Percentiles rank a stretch among this genome's conserved stretches.
Evolutionary conservation across 2,797 vertebrate species (phyloP).

Genomic region (Artibeus jamaicensis): DNA sequence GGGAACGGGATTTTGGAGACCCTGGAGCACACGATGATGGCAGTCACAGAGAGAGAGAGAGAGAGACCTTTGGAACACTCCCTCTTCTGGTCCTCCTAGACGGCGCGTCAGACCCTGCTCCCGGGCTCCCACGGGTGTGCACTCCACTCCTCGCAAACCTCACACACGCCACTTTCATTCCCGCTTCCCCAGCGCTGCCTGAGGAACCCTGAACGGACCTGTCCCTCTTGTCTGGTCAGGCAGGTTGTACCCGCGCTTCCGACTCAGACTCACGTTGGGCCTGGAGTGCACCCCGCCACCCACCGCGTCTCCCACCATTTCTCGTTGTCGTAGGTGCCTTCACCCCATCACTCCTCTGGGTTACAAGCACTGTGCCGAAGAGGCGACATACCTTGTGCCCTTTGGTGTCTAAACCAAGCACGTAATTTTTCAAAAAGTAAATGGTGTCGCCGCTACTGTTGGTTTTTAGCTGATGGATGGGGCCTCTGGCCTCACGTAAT

Average conservation of each 20-base stretch:
- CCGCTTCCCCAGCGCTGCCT: no score
- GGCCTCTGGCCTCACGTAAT: background rate
- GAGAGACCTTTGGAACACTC: background rate
- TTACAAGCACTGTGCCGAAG: background rate
- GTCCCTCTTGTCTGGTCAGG: background rate
- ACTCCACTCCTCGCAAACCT: background rate
- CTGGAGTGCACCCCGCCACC: background rate
- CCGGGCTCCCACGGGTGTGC: background rate
- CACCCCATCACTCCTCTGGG: background rate
- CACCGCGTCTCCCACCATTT: fast-evolving
- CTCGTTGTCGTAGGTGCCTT: background rate
- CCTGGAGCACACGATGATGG: background rate
- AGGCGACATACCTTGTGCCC: background rate
- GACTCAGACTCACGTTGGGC: background rate
- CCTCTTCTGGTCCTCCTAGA: background rate
- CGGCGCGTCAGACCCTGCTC: background rate
- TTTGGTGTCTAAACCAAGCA: background rate
- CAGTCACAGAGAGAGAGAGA: background rate
- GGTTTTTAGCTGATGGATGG: background rate
- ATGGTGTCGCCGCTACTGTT: no score
- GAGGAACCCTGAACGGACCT: background rate
- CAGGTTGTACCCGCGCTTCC: background rate
- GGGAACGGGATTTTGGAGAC: background rate
- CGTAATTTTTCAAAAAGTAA: background rate
- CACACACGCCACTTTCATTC: background rate